phyloP scores from a whole-genome alignment of 2,113 vertebrate species.

The Pterophyllum scalare region DNA sequence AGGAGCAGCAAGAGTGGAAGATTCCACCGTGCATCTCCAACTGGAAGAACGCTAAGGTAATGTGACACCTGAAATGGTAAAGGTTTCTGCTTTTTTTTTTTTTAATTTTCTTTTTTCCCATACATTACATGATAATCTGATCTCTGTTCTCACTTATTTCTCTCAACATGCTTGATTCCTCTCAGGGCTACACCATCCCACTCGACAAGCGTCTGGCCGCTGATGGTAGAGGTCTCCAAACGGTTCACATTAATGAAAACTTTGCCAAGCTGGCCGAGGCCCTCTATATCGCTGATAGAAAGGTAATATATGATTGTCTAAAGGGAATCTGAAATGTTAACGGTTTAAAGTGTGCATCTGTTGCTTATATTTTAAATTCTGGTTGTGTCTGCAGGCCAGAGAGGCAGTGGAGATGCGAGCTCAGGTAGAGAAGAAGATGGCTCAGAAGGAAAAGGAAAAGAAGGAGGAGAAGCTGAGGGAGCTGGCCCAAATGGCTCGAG shows the following conservation, averaged over 20 bases:
- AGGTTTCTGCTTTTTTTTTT: neutral
- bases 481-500: constrained; percentile 95
- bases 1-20: constrained; percentile 99
- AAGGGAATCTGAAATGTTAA: neutral
- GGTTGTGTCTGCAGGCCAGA: constrained; percentile 84
- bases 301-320: constrained; percentile 70
- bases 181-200: constrained; percentile 97
- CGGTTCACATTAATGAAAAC: constrained; percentile 98
- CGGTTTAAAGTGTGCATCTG: neutral
- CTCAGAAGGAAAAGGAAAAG: constrained; percentile 98
- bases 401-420: constrained; percentile 99
- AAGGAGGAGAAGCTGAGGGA: constrained; percentile 97
- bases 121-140: too few relatives aligned
- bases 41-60: constrained; percentile 99
- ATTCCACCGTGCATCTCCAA: constrained; percentile 99
- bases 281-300: constrained; percentile 97
- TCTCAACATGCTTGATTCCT: constrained; percentile 7
- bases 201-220: constrained; percentile 97
- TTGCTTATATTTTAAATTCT: neutral
- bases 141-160: neutral
- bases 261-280: constrained; percentile 98
- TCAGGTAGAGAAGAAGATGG: constrained; percentile 99
- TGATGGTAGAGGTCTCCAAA: constrained; percentile 94
- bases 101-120: neutral
- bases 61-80: neutral